phyloP scores from a whole-genome alignment of 2,113 vertebrate genomes.

The Cephalopterus ornatus region DNA sequence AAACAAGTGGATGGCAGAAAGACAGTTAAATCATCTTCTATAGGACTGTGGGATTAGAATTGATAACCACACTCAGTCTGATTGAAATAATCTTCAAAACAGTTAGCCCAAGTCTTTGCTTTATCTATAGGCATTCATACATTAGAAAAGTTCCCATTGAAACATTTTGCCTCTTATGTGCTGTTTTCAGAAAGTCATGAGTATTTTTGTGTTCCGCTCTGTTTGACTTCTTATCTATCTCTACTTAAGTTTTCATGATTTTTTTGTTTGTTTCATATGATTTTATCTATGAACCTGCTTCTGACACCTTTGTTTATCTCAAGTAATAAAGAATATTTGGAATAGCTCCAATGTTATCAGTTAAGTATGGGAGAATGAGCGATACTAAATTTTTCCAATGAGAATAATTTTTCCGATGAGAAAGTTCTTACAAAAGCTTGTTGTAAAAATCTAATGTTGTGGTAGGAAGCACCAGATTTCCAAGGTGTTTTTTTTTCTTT shows the following conservation, averaged over 20 bases:
- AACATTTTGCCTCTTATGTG: neutral
- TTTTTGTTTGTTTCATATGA: neutral
- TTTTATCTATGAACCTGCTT: neutral
- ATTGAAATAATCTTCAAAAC: neutral
- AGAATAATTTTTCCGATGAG: neutral
- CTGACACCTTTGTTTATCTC: slow-evolving; percentile 3
- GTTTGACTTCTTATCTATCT: neutral
- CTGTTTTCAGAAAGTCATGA: neutral
- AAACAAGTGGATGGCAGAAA: neutral
- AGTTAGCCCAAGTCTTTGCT: neutral
- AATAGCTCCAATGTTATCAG: neutral
- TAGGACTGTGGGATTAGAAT: neutral
- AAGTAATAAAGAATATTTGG: neutral
- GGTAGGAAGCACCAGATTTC: neutral
- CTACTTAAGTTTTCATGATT: neutral
- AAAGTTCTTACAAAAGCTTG: neutral
- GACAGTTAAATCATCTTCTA: neutral
- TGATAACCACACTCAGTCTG: neutral
- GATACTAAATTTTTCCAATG: neutral
- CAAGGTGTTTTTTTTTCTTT: neutral
- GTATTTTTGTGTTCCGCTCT: neutral
- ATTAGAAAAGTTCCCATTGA: neutral
- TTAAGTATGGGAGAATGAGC: neutral
- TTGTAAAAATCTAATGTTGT: neutral
- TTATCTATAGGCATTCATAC: neutral